Conservation (phyloP, 2,888 invertebrate genomes). For the Dynastes grantii region DNA sequence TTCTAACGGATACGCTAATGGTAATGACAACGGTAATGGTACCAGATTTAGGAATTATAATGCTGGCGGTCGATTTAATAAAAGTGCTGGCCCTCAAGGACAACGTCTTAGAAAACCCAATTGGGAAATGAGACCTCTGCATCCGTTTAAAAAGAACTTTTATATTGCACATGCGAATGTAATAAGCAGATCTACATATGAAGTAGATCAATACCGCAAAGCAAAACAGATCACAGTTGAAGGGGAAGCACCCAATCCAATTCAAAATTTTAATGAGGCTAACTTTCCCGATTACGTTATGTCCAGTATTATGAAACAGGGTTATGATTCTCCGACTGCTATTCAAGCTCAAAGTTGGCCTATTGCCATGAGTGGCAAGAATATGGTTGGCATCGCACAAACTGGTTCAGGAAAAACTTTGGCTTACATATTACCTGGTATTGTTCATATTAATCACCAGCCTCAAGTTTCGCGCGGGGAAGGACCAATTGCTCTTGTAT, state of each 20-base stretch:
- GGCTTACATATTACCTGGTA: slow-evolving; percentile 92
- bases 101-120: slow-evolving; percentile 86
- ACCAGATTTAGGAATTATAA: slow-evolving; percentile 61
- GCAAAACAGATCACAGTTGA: slow-evolving; percentile 91
- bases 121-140: slow-evolving; percentile 88
- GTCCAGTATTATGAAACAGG: slow-evolving; percentile 84
- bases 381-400: slow-evolving; percentile 96
- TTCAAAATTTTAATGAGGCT: slow-evolving; percentile 91
- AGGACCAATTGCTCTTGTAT: slow-evolving; percentile 92
- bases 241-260: slow-evolving; percentile 90
- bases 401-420: slow-evolving; percentile 96
- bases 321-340: slow-evolving; percentile 91
- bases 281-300: slow-evolving; percentile 90
- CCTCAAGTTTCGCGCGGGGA: slow-evolving; percentile 89
- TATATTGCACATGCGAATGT: slow-evolving; percentile 89
- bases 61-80: slow-evolving; percentile 59
- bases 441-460: slow-evolving; percentile 95
- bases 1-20: slow-evolving; percentile 56
- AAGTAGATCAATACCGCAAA: slow-evolving; percentile 85
- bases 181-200: slow-evolving; percentile 76
- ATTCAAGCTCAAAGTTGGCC: slow-evolving; percentile 99
- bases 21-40: slow-evolving; percentile 72
- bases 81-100: slow-evolving; percentile 79
- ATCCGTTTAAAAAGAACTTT: slow-evolving; percentile 94
- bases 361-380: slow-evolving; percentile 91